Conservation (phyloP, 1,140 invertebrate species). For the Steinernema feltiae region DNA sequence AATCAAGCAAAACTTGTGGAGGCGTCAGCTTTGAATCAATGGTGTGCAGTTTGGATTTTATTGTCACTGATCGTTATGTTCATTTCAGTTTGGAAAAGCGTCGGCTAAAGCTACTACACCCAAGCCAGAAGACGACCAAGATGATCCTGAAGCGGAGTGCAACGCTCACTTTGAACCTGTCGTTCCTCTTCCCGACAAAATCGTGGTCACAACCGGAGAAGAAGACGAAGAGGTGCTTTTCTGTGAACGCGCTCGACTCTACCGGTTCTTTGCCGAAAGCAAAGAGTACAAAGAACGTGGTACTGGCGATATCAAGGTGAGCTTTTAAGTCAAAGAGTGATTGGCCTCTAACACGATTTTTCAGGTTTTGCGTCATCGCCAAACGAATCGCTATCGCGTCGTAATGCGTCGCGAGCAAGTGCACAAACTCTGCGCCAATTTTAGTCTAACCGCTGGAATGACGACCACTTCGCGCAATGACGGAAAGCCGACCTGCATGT, state of each 20-base stretch:
- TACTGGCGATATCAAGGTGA: slow-evolving; percentile 60
- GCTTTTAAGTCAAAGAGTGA: background rate
- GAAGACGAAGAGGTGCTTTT: slow-evolving; percentile 51
- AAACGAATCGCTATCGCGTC: slow-evolving; percentile 45
- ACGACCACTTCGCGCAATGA: background rate
- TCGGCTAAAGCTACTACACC: background rate
- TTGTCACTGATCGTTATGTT: background rate
- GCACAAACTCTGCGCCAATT: slow-evolving; percentile 61
- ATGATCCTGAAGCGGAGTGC: slow-evolving; percentile 43
- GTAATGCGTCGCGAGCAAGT: slow-evolving; percentile 61
- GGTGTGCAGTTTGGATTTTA: background rate
- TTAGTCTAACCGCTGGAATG: slow-evolving; percentile 44
- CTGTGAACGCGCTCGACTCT: slow-evolving; percentile 43
- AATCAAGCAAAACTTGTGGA: background rate
- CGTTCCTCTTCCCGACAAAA: slow-evolving; percentile 59
- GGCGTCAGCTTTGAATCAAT: background rate
- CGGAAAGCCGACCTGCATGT: background rate
- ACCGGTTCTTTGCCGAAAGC: slow-evolving; percentile 40
- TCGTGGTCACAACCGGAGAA: slow-evolving; percentile 50
- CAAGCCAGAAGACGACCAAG: slow-evolving; percentile 2
- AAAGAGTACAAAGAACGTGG: slow-evolving; percentile 63
- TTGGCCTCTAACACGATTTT: background rate
- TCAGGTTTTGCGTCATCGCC: slow-evolving; percentile 20
- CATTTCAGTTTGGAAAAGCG: background rate
- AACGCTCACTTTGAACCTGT: slow-evolving; percentile 61